phyloP scores from a whole-genome alignment of 2,888 invertebrate species.

The Noctua janthe region DNA sequence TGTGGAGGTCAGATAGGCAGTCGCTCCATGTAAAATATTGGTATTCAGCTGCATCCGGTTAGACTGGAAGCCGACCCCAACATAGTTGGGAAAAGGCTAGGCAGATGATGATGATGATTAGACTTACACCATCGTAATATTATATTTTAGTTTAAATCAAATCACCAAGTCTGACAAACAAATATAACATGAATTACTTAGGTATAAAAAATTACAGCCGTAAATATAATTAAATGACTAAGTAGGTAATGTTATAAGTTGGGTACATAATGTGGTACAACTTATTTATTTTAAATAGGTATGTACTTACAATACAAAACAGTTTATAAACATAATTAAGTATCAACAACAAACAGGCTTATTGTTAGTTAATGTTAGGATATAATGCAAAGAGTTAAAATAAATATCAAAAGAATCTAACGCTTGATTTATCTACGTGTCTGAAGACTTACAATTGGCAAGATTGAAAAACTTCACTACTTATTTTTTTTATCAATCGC shows the following conservation, averaged over 20 bases:
- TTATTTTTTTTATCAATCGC: background rate
- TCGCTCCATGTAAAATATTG: too few species aligned
- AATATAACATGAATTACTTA: background rate
- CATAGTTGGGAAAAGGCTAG: too few species aligned
- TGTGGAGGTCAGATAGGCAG: too few species aligned
- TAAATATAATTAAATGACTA: background rate
- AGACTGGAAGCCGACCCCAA: too few species aligned
- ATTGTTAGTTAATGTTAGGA: too few species aligned
- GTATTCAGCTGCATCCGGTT: too few species aligned
- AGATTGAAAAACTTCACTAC: background rate
- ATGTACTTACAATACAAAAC: background rate
- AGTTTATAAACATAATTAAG: background rate
- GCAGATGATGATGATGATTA: too few species aligned
- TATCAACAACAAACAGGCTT: background rate
- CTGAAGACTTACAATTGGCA: background rate
- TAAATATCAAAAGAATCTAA: background rate
- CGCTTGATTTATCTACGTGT: background rate
- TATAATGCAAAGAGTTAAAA: background rate
- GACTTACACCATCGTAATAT: background rate
- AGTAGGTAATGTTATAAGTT: background rate
- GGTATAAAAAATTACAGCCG: background rate
- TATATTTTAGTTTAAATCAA: background rate
- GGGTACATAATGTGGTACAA: background rate
- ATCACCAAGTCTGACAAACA: background rate
- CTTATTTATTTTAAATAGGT: background rate